Conservation (phyloP, 2,797 vertebrate genomes). For the Fringilla coelebs region DNA sequence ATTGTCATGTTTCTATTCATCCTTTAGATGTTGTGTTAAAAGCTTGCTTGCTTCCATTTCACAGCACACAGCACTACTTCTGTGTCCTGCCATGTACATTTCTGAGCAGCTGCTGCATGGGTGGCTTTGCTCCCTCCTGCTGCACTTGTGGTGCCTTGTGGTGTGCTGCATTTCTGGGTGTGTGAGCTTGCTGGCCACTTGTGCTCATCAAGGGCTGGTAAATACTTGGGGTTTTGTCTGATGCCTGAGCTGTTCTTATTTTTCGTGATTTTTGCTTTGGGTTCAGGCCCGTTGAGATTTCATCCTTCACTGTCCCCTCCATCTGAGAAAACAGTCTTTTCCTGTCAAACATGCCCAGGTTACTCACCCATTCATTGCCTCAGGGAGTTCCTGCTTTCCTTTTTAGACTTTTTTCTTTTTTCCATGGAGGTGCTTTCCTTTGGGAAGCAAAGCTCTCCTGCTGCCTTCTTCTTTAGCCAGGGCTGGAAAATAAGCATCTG, state of each 20-base stretch:
- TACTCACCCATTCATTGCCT: background rate
- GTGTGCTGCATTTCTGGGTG: background rate
- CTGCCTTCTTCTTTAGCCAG: background rate
- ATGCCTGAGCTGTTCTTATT: background rate
- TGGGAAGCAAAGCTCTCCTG: background rate
- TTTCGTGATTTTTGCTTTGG: background rate
- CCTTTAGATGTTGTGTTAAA: background rate
- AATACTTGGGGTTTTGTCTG: background rate
- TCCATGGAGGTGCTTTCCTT: background rate
- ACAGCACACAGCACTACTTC: background rate
- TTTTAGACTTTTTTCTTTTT: background rate
- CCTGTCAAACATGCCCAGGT: background rate
- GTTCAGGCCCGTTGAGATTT: background rate
- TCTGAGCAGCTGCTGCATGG: background rate
- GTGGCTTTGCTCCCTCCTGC: background rate
- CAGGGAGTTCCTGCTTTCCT: background rate
- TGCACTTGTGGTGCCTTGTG: background rate
- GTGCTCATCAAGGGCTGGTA: background rate
- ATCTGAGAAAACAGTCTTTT: background rate
- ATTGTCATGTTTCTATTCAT: background rate
- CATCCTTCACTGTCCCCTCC: background rate
- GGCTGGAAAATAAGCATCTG: background rate
- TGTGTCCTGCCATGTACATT: background rate
- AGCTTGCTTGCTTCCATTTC: background rate
- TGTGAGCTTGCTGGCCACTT: background rate